Percentiles rank a stretch among this genome's conserved stretches.
Evolutionary conservation across 2,797 vertebrate species (phyloP).

Genomic region (Centroberyx gerrardi): DNA sequence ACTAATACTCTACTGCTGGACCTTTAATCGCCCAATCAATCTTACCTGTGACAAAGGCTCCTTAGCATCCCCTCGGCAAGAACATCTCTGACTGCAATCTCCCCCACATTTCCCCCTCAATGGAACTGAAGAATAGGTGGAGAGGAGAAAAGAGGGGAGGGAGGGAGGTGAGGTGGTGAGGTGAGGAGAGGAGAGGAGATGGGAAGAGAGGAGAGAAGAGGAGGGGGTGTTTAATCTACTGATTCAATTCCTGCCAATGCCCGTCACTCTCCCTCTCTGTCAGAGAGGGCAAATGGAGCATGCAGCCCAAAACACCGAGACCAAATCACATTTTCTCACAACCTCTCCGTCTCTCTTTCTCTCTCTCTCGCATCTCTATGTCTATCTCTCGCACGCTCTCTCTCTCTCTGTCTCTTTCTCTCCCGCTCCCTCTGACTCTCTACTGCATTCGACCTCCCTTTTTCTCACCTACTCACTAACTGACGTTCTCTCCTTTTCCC

Average conservation of each 20-base stretch:
- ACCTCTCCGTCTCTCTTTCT: slow-evolving; percentile 64
- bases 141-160: slow-evolving; percentile 47
- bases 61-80: slow-evolving; percentile 80
- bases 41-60: slow-evolving; percentile 86
- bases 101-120: slow-evolving; percentile 79
- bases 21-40: slow-evolving; percentile 90
- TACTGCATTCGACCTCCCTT: slow-evolving; percentile 48
- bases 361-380: slow-evolving; percentile 60
- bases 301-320: slow-evolving; percentile 82
- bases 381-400: slow-evolving; percentile 54
- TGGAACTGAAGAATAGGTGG: slow-evolving; percentile 66
- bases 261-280: slow-evolving; percentile 81
- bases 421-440: slow-evolving; percentile 37
- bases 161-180: not conserved
- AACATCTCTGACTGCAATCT: slow-evolving; percentile 85
- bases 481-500: slow-evolving; percentile 38
- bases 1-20: slow-evolving; percentile 83
- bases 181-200: slow-evolving; percentile 33
- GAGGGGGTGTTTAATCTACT: slow-evolving; percentile 87
- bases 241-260: slow-evolving; percentile 87
- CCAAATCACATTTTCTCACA: slow-evolving; percentile 84
- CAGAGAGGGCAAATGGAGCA: slow-evolving; percentile 86
- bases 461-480: slow-evolving; percentile 48
- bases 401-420: slow-evolving; percentile 12
- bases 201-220: slow-evolving; percentile 52